Conservation (phyloP, 2,113 vertebrate species). For the Rattus rattus region DNA sequence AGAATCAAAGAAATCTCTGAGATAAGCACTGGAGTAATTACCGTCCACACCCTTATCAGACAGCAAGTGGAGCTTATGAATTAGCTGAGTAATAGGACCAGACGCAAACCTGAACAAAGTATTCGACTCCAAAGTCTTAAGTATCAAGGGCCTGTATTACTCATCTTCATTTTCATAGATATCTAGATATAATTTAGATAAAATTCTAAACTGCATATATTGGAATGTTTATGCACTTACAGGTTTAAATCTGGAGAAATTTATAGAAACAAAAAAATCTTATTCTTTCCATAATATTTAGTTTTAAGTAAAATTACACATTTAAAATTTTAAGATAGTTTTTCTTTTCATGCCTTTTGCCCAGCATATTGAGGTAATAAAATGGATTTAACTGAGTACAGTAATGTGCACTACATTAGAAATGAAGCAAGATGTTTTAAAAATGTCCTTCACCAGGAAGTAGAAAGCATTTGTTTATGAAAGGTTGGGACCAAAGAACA, state of each 20-base stretch:
- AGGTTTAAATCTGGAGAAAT: constrained; percentile 5
- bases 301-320: not conserved
- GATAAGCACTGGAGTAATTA: not conserved
- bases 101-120: not conserved
- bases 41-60: not conserved
- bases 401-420: not conserved
- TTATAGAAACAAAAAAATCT: not conserved
- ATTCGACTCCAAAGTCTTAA: not conserved
- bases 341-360: not conserved
- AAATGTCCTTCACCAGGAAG: not conserved
- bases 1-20: not conserved
- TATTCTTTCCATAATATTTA: not conserved
- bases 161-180: not conserved
- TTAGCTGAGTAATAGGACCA: not conserved
- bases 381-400: not conserved
- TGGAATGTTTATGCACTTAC: not conserved
- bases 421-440: not conserved
- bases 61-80: not conserved
- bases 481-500: not conserved
- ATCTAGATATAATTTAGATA: not conserved
- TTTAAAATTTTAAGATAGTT: not conserved
- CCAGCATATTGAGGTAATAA: not conserved
- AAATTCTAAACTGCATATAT: not conserved
- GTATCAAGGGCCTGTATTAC: not conserved
- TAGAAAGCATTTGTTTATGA: not conserved